Evolutionary conservation across 2,797 vertebrate genomes (phyloP).

Genomic region (Telmatherina bonti): DNA sequence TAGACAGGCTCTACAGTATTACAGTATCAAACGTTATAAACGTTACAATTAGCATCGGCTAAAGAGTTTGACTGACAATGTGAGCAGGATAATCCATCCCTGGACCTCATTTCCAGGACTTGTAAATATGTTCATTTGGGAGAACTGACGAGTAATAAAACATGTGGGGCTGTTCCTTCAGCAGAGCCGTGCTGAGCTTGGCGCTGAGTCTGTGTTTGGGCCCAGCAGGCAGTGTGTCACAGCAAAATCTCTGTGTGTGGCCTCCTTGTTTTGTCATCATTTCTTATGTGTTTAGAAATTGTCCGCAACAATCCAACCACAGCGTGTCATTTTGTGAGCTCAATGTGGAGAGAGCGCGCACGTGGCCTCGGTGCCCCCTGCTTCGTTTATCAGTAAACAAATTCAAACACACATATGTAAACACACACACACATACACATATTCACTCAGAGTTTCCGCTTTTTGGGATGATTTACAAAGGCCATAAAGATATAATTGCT

Average conservation of each 20-base stretch:
- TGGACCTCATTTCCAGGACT: conserved; percentile 41
- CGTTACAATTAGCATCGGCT: conserved; percentile 53
- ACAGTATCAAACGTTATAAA: not conserved
- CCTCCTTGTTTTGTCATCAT: conserved; percentile 83
- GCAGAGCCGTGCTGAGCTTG: conserved; percentile 47
- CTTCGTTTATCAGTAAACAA: conserved; percentile 56
- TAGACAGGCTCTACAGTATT: too few species aligned
- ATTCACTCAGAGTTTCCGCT: conserved; percentile 24
- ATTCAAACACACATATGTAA: conserved; percentile 49
- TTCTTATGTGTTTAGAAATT: conserved; percentile 83
- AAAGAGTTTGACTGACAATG: conserved; percentile 53
- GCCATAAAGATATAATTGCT: conserved; percentile 61
- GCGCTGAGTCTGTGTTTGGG: conserved; percentile 65
- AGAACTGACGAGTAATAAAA: conserved; percentile 59
- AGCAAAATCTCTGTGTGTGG: conserved; percentile 81
- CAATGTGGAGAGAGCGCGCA: conserved; percentile 53
- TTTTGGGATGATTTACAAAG: conserved; percentile 48
- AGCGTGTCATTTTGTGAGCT: conserved; percentile 63
- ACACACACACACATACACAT: conserved; percentile 26
- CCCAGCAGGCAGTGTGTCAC: conserved; percentile 64
- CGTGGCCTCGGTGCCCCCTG: conserved; percentile 48
- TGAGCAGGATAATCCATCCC: conserved; percentile 36
- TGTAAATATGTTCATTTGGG: conserved; percentile 57
- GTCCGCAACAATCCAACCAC: conserved; percentile 77
- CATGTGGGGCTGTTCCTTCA: conserved; percentile 36